These are phyloP conservation scores for Sycophila sp. DNA, from an alignment of 1,140 invertebrate genomes.

Conservation along the genomic window DNA sequence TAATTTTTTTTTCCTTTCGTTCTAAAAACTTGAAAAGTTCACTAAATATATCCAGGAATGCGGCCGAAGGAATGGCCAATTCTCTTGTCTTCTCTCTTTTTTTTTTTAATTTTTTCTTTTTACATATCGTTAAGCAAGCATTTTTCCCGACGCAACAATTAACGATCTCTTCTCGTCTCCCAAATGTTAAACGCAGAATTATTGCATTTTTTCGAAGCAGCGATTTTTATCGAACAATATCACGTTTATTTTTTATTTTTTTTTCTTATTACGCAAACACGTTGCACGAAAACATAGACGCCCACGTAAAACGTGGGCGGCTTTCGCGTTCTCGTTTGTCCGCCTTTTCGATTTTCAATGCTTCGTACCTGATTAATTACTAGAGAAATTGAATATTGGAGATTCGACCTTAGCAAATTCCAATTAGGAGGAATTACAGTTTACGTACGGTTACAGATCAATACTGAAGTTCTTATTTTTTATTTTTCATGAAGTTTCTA, in stretches of 20 bases:
- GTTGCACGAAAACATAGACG: background rate
- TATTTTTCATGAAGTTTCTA: too few relatives aligned
- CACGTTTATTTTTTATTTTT: slow-evolving; percentile 17
- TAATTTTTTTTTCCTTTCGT: slow-evolving; percentile 10
- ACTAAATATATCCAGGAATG: slow-evolving; percentile 36
- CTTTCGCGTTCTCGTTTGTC: background rate
- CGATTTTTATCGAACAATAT: slow-evolving; percentile 39
- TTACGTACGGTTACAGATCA: too few relatives aligned
- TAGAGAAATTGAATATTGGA: background rate
- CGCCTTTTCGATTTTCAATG: slow-evolving; percentile 6
- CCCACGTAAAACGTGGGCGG: too few relatives aligned
- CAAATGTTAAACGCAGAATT: background rate
- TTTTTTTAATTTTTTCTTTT: background rate
- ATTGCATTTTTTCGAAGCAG: slow-evolving; percentile 13
- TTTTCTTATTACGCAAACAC: background rate
- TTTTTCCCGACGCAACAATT: background rate
- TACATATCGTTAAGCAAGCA: background rate
- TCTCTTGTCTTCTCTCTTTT: slow-evolving; percentile 15
- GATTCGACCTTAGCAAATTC: background rate
- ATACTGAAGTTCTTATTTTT: too few relatives aligned
- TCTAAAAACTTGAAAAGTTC: slow-evolving; percentile 27
- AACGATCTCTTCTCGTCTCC: background rate
- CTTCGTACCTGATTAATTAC: background rate
- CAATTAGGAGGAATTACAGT: background rate
- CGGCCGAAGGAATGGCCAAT: slow-evolving; percentile 29